Conservation (phyloP, 2,113 vertebrate genomes). For the Hippocampus guttulatus region DNA sequence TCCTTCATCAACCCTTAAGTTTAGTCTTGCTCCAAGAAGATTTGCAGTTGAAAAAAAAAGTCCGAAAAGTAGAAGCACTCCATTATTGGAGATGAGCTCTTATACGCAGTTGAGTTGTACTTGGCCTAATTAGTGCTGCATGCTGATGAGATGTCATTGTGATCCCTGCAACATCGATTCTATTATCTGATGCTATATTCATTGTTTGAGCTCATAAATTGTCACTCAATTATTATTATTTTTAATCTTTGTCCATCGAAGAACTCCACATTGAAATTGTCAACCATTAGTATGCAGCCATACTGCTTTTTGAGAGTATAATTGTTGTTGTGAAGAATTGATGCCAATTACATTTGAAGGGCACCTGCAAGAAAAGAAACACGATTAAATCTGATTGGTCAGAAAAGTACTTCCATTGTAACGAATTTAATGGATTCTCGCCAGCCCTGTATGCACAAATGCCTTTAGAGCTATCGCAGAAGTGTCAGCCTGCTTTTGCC, state of each 20-base stretch:
- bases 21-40: neutral
- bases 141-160: neutral
- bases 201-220: neutral
- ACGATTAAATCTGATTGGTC: neutral
- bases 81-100: neutral
- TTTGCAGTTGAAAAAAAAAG: neutral
- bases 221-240: neutral
- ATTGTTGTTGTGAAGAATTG: neutral
- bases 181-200: neutral
- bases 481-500: neutral
- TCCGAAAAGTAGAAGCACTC: neutral
- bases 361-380: neutral
- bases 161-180: neutral
- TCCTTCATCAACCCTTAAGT: neutral
- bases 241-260: neutral
- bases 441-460: neutral
- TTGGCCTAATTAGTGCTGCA: neutral
- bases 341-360: neutral
- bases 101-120: neutral
- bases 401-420: neutral
- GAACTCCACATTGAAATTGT: neutral
- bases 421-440: neutral
- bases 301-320: neutral
- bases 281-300: neutral
- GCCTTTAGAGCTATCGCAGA: neutral